Base-by-base conservation (phyloP, 2,797 vertebrate genomes). In the Artibeus jamaicensis region DNA sequence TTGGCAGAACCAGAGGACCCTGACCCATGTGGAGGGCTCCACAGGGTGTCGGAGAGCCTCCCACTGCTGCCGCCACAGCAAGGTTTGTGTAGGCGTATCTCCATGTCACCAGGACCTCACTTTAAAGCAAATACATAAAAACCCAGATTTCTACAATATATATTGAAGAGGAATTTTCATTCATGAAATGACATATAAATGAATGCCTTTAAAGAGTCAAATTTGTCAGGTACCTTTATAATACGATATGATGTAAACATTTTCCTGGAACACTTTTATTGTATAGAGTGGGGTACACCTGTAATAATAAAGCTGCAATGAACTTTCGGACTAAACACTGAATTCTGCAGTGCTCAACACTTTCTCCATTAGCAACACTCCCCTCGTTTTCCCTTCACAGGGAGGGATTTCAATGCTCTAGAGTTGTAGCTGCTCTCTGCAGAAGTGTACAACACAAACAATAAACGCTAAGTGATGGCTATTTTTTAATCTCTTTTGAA, bases 221-320 rank as follows among this genome's bases (percentile, higher is more conserved):
- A 96, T 76, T 91, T 91, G 73, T 84, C 88, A 96, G 85, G 62
- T 87, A 94, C 83, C 91, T 96, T 98, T 94, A 93, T 95, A 94
- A 96, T 59, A 97, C 78, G 87, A 95, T 62, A 94, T 70, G 87
- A 95, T 92, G 81, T 89, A 94, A 97, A 93, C 82, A 96, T 91
- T 93, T 97, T 96, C 89, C 81, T 76, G 84, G 95, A 96, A 97
- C 62, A 96, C 90, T 96, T 93, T 94, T 95, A 96, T 85, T 96
- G 91, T 97, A 59, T 95, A 96, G 96, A 94, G 89, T 94, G 57
- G 93, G 82, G 37, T 95, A 94, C 62, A 86, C 88, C 92, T 97
- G 67, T 83, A 98, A 93, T 96, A 97, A 95, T 95, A 86, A 96
- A 96, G 94, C 92, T 95, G 83, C 89, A 94, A 59, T 96, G 92